Evolutionary conservation across 2,113 vertebrate genomes (phyloP).

Genomic region (Indri indri): DNA sequence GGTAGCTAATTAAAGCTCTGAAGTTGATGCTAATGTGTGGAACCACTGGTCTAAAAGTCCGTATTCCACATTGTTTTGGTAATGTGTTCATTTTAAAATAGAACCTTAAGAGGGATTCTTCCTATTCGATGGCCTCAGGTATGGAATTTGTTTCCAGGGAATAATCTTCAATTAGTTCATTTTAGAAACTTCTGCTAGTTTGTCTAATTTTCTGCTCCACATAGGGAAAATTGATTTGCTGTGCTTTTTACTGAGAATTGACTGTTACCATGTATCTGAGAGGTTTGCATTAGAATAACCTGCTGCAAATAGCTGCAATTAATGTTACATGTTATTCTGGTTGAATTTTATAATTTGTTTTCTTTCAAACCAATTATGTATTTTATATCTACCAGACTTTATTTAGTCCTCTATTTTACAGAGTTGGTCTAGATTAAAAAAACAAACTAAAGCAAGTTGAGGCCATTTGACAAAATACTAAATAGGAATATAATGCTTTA

Average conservation of each 20-base stretch:
- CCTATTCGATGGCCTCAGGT: background rate
- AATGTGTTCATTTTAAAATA: background rate
- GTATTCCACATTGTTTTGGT: background rate
- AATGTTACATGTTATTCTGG: background rate
- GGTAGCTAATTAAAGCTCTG: background rate
- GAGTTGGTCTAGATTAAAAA: background rate
- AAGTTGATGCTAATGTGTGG: background rate
- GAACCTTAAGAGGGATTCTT: background rate
- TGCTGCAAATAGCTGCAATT: background rate
- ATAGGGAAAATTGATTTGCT: constrained; percentile 49
- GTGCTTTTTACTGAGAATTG: constrained; percentile 18
- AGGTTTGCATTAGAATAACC: constrained; percentile 7
- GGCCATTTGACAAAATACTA: background rate
- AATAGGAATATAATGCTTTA: background rate
- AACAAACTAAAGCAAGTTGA: constrained; percentile 4
- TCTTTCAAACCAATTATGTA: background rate
- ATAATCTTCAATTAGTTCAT: background rate
- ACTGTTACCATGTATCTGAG: background rate
- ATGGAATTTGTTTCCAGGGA: constrained; percentile 10
- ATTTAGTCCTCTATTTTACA: background rate
- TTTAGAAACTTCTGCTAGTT: constrained; percentile 41
- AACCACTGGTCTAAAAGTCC: background rate
- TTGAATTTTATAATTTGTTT: constrained; percentile 8
- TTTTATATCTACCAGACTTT: constrained; percentile 21
- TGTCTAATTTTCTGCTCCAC: constrained; percentile 27